These are phyloP conservation scores for Halcyon leucocephala DNA, from an alignment of 2,797 vertebrate species.

Conservation along the genomic window DNA sequence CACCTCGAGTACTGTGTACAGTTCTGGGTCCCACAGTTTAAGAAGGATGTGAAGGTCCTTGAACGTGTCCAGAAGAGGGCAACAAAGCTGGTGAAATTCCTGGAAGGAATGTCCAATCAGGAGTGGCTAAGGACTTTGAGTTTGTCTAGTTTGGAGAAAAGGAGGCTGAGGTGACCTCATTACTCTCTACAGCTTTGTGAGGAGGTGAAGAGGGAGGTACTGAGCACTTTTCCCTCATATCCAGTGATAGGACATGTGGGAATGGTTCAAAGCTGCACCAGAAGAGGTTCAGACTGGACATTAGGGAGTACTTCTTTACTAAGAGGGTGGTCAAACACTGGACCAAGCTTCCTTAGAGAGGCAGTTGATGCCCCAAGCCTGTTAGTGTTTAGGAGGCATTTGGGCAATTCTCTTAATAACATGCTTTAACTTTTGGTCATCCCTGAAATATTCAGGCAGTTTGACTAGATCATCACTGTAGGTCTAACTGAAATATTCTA, in stretches of 20 bases:
- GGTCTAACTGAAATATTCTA: neutral
- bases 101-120: neutral
- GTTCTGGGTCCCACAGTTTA: neutral
- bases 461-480: neutral
- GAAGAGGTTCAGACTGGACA: neutral
- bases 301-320: neutral
- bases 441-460: neutral
- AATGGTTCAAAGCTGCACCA: neutral
- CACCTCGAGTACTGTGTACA: neutral
- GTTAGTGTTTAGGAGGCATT: neutral
- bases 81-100: neutral
- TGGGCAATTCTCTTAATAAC: neutral
- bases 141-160: no score
- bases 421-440: neutral
- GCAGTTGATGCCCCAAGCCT: neutral
- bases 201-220: neutral
- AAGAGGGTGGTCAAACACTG: neutral
- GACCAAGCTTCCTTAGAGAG: neutral
- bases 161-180: neutral
- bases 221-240: neutral
- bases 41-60: neutral
- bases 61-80: neutral
- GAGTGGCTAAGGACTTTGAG: neutral
- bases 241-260: rapidly evolving
- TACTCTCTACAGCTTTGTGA: neutral